Evolutionary conservation across 2,797 vertebrate species (phyloP), one percentile per base, ranked within the genome.

Genomic region (Melanotaenia nigrans): DNA sequence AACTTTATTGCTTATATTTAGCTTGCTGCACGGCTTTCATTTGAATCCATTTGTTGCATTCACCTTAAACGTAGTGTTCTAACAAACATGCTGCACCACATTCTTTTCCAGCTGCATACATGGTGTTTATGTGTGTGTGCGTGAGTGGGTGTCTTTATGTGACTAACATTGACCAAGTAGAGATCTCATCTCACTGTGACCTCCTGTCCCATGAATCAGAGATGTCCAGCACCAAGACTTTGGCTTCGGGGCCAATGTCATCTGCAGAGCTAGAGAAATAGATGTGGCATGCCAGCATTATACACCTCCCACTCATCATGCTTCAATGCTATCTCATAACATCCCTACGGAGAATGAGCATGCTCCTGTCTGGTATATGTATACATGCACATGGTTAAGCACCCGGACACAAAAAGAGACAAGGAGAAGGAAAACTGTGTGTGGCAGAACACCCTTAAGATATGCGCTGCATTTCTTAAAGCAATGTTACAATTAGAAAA

Each of bases 281-380:
- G 77, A 88, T 84, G 73, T 79, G 82, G 75, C 87, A 88, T 8
- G 84, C 73, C 87, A 86, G 86, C 80, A 75, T 85, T 82, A 70
- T 65, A 78, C 77, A 85, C 83, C 83, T 87, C 88, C 83, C 82
- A 85, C 86, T 88, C 81, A 73, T 75, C 79, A 78, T 75, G 85
- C 78, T 86, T 74, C 78, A 75, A 36, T 79, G 80, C 72, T 61
- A 71, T 77, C 74, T 77, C 58, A 65, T 33, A 66, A 68, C 77
- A 57, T 70, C 81, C 81, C 77, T 36, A 67, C 20, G 13, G 83
- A 75, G 77, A 81, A 82, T 61, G 45, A 72, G 71, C 75, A 51
- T 61, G 36, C 40, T 77, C 42, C 72, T 85, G 61, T 87, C 81
- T 77, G 67, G 32, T 69, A 42, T 42, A 66, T 4, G 5, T 61